Percentiles rank a stretch among this genome's conserved stretches.
phyloP scores from a whole-genome alignment of 2,797 vertebrate genomes.

The Thaleichthys pacificus region DNA sequence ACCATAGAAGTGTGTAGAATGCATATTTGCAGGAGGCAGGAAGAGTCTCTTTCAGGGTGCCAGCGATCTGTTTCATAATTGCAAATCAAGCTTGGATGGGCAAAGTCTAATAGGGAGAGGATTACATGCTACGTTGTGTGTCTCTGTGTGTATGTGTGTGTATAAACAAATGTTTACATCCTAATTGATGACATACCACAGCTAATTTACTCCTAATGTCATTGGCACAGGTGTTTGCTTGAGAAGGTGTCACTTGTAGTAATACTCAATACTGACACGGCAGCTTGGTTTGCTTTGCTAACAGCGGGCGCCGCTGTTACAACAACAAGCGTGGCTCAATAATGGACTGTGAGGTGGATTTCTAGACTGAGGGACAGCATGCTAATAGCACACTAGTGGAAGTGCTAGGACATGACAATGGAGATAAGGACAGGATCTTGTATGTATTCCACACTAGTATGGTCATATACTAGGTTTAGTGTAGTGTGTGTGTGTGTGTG shows the following conservation, averaged over 20 bases:
- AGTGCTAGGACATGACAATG: no score
- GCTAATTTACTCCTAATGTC: neutral
- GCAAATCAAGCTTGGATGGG: no score
- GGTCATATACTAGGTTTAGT: no score
- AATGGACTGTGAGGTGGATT: neutral
- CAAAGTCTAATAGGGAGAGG: no score
- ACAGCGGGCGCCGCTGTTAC: no score
- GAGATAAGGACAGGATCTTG: no score
- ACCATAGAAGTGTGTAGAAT: neutral
- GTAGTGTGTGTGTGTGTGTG: no score
- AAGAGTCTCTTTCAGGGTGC: no score
- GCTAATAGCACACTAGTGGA: no score
- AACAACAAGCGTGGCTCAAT: neutral
- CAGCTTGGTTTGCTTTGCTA: neutral
- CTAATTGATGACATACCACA: neutral
- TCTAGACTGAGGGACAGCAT: neutral
- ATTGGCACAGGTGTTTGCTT: neutral
- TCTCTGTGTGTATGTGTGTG: constrained; percentile 6
- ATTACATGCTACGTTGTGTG: neutral
- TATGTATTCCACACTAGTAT: no score
- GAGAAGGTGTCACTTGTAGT: neutral
- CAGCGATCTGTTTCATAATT: no score
- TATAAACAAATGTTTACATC: neutral
- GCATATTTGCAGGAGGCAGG: no score
- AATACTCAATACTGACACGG: neutral